A percentile compares a stretch with the other conserved stretches of the same genome.
Evolutionary conservation across 2,797 vertebrate genomes (phyloP).

Genomic region (Lepidocolaptes lacrymiger): DNA sequence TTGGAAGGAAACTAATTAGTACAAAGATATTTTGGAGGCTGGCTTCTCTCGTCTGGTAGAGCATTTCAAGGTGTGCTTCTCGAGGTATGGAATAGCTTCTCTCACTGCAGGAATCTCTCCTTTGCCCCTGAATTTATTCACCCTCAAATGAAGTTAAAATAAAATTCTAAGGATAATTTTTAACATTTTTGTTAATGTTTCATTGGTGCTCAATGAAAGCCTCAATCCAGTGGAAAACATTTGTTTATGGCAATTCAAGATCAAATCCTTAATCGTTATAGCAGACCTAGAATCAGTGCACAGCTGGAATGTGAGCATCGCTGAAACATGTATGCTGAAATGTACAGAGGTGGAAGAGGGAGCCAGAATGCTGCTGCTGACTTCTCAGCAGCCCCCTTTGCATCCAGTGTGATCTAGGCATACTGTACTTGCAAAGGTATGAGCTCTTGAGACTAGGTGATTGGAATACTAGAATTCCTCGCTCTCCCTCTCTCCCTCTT

Average conservation of each 20-base stretch:
- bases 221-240: background rate
- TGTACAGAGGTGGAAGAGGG: accelerated
- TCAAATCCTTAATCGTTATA: background rate
- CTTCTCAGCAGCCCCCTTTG: background rate
- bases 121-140: background rate
- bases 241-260: background rate
- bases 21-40: background rate
- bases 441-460: background rate
- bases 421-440: background rate
- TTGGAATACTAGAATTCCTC: background rate
- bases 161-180: background rate
- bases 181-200: background rate
- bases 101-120: background rate
- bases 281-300: background rate
- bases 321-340: background rate
- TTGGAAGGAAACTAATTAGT: background rate
- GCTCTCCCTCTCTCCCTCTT: background rate
- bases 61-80: background rate
- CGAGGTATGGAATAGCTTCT: background rate
- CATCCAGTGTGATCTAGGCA: background rate
- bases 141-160: background rate
- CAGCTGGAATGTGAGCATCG: background rate
- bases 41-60: background rate
- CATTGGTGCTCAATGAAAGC: background rate
- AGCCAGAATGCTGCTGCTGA: background rate